Conservation (phyloP, 2,113 vertebrate genomes). For the Nerophis ophidion region DNA sequence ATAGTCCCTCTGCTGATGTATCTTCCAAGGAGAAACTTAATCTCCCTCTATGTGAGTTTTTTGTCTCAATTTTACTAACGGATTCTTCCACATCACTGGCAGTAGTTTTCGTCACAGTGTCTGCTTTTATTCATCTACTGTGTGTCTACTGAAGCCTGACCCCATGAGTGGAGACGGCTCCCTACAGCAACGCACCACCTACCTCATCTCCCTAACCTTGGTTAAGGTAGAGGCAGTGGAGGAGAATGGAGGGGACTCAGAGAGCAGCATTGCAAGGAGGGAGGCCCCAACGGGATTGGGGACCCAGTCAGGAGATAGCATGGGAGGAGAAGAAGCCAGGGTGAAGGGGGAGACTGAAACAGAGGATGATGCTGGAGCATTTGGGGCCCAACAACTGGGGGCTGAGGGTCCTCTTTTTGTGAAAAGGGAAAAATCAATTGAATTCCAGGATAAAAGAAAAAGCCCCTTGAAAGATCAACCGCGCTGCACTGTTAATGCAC, state of each 20-base stretch:
- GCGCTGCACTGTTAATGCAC: constrained; percentile 28
- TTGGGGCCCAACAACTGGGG: constrained; percentile 7
- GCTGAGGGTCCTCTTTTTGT: constrained; percentile 18
- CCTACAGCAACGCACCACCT: constrained; percentile 89
- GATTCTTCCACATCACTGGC: constrained; percentile 31
- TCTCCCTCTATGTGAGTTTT: constrained; percentile 29
- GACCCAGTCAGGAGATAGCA: not conserved
- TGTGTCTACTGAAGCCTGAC: constrained; percentile 58
- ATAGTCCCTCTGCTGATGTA: constrained; percentile 29
- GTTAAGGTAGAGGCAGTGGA: constrained; percentile 86
- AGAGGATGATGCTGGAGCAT: constrained; percentile 28
- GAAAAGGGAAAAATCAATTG: constrained; percentile 6
- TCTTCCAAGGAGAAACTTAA: constrained; percentile 51
- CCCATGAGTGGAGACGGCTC: constrained; percentile 80
- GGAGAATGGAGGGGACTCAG: constrained; percentile 65
- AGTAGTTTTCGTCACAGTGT: constrained; percentile 26
- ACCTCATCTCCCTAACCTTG: constrained; percentile 92
- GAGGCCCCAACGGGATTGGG: constrained; percentile 31
- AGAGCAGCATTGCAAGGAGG: constrained; percentile 36
- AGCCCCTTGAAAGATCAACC: constrained; percentile 39
- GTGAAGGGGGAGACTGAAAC: constrained; percentile 5
- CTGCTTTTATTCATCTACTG: constrained; percentile 51
- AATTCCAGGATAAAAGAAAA: constrained; percentile 38
- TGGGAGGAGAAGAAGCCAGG: not conserved
- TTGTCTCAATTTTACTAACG: constrained; percentile 14